Evolutionary conservation across 53 echinoderm and acorn worm species (phyloP), one percentile per base, ranked within the genome.

Genomic region (Crossaster papposus): DNA sequence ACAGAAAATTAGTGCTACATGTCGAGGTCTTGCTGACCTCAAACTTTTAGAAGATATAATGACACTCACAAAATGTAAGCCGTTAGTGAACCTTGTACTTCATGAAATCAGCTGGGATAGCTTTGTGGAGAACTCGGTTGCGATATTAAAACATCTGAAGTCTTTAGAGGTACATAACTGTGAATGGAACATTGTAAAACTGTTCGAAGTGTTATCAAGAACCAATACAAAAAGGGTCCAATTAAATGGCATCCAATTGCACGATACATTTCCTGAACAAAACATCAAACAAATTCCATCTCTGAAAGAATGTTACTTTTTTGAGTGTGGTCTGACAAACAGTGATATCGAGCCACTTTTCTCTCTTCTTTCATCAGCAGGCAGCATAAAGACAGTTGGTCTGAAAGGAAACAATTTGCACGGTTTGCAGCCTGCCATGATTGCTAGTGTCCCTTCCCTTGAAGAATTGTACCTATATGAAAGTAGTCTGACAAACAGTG

Each of bases 11-110:
- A 18, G 0, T 15, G 81, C 58, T 15, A 34, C 23, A 55, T 36
- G 81, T 81, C 31, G 31, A 15, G 51, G 55, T 34, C 2, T 63
- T 9, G 81, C 81, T 10, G 81, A 81, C 55, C 17, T 81, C 2
- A 58, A 7, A 81, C 81, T 81, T 33, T 20, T 62, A 24, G 34
- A 54, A 26, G 81, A 81, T 26, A 22, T 81, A 12, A 58, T 62
- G 35, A 50, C 30, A 28, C 24, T 6, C 62, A 58, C 18, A 31
- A 18, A 31, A 62, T 32, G 23, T 12, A 7, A 63, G 3, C 58
- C 58, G 17, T 58, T 17, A 0, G 0, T 58, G 23, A 20, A 54
- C 22, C 58, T 81, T 20, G 30, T 51, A 32, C 81, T 81, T 20
- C 11, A 30, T 31, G 30, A 14, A 36, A 18, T 58, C 58, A 63